These are phyloP conservation scores for Nasonia giraulti DNA, from an alignment of 1,140 invertebrate genomes.

Conservation along the genomic window DNA sequence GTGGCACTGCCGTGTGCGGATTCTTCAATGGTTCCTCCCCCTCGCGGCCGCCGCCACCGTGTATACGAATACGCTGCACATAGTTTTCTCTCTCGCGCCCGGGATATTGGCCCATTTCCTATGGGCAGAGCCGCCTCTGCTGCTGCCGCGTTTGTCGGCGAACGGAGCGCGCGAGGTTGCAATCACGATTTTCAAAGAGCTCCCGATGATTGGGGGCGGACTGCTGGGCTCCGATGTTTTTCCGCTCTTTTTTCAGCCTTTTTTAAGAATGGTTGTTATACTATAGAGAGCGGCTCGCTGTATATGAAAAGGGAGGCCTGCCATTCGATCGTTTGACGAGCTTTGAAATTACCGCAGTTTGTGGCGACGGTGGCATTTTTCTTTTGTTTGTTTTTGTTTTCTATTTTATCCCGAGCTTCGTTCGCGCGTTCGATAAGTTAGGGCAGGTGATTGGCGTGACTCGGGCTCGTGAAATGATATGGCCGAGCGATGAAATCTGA, in stretches of 20 bases:
- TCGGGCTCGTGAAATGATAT: no score
- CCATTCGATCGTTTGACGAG: neutral
- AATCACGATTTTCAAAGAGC: neutral
- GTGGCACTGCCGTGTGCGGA: neutral
- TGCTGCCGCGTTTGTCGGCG: neutral
- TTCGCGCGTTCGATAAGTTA: no score
- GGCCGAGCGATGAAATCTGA: no score
- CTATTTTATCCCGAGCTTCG: no score
- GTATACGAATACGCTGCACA: neutral
- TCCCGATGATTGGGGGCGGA: neutral
- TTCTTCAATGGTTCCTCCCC: neutral
- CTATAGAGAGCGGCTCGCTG: neutral
- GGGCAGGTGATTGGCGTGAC: no score
- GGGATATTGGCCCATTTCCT: conserved; percentile 29
- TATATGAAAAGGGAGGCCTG: neutral
- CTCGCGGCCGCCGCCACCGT: neutral
- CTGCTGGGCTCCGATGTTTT: neutral
- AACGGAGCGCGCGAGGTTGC: neutral
- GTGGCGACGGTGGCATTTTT: neutral
- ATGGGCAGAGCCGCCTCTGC: neutral
- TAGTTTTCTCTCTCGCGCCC: conserved; percentile 22
- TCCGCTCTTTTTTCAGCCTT: neutral
- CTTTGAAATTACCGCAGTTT: neutral
- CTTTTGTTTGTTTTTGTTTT: neutral
- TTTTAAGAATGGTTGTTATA: neutral